Conservation (phyloP, 1,140 invertebrate genomes). For the Antheraea pernyi region DNA sequence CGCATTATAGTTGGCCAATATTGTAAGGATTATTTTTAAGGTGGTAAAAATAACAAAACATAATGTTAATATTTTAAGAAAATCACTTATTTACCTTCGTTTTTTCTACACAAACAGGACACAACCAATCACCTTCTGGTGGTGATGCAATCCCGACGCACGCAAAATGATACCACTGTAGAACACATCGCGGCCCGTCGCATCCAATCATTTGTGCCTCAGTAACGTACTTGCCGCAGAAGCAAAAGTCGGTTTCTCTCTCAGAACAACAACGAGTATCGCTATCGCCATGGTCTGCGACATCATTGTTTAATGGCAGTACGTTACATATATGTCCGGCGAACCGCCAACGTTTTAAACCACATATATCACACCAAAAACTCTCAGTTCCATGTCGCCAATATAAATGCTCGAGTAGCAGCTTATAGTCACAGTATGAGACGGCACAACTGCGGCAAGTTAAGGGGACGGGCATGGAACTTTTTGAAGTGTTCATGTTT, state of each 20-base stretch:
- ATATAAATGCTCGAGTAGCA: conserved; percentile 46
- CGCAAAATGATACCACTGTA: conserved; percentile 50
- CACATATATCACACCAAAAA: conserved; percentile 39
- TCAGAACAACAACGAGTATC: conserved; percentile 8
- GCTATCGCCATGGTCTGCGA: conserved; percentile 22
- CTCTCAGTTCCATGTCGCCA: conserved; percentile 58
- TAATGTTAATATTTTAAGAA: no score
- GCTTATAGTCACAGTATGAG: conserved; percentile 44
- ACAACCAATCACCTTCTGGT: conserved; percentile 45
- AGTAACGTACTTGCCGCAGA: conserved; percentile 38
- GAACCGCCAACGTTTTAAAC: conserved; percentile 39
- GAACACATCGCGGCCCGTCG: conserved; percentile 35
- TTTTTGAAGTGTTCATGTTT: conserved; percentile 23
- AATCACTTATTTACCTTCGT: conserved; percentile 12
- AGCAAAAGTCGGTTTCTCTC: conserved; percentile 33
- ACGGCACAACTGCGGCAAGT: conserved; percentile 42
- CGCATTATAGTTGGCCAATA: no score
- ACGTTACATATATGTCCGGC: conserved; percentile 47
- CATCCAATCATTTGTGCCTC: conserved; percentile 48
- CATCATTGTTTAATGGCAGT: conserved; percentile 35
- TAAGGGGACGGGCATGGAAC: conserved; percentile 19
- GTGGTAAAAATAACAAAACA: no score
- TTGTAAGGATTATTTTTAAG: no score
- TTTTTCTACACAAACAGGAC: conserved; percentile 32
- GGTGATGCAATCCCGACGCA: conserved; percentile 42